Evolutionary conservation across 2,888 invertebrate genomes (phyloP).

Genomic region (Cryptus armator): DNA sequence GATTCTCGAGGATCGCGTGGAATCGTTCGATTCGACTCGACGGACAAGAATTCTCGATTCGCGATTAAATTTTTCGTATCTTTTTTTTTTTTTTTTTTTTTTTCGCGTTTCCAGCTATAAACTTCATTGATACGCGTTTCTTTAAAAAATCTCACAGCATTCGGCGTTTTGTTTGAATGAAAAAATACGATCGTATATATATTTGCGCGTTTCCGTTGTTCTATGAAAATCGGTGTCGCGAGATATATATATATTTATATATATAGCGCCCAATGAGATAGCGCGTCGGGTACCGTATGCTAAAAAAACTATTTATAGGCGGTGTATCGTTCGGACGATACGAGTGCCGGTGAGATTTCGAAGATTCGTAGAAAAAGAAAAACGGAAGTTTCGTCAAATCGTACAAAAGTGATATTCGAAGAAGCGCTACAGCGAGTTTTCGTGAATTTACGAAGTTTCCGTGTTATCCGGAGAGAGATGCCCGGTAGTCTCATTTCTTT

Average conservation of each 20-base stretch:
- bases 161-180: conserved; percentile 5
- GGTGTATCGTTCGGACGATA: conserved; percentile 47
- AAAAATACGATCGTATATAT: conserved; percentile 25
- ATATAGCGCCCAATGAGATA: conserved; percentile 42
- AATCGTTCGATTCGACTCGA: conserved; percentile 52
- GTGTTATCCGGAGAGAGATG: conserved; percentile 41
- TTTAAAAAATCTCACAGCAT: conserved; percentile 8
- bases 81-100: background rate
- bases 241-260: conserved; percentile 1
- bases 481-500: conserved; percentile 43
- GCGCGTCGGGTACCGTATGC: conserved; percentile 51
- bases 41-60: conserved; percentile 10
- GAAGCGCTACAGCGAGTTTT: conserved; percentile 27
- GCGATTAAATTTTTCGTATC: conserved; percentile 3
- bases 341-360: conserved; percentile 46
- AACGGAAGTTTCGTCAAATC: conserved; percentile 40
- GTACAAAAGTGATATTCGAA: conserved; percentile 51
- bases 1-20: conserved; percentile 9
- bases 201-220: conserved; percentile 36
- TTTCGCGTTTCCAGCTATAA: conserved; percentile 28
- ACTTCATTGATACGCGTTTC: background rate
- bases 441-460: conserved; percentile 57
- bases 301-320: conserved; percentile 42
- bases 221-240: conserved; percentile 49
- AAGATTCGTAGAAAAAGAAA: conserved; percentile 28